These are phyloP conservation scores for Triplophysa siluroides DNA, from an alignment of 2,113 vertebrate genomes.

Conservation along the genomic window DNA sequence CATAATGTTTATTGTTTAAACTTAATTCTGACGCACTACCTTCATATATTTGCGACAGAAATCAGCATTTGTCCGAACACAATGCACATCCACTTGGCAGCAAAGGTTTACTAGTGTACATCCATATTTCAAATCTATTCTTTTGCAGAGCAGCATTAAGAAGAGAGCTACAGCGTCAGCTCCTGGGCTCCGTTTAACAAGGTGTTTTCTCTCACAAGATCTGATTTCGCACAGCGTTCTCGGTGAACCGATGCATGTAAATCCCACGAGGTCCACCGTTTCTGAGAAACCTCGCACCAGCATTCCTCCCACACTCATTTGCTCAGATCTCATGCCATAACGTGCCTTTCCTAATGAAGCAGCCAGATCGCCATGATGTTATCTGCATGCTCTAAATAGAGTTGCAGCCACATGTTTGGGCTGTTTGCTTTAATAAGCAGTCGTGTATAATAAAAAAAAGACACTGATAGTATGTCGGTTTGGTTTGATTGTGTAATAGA, in stretches of 20 bases:
- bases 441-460: neutral
- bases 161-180: neutral
- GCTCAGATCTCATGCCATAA: slow-evolving; percentile 28
- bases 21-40: neutral
- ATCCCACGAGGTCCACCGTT: slow-evolving; percentile 28
- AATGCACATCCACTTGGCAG: too few species aligned
- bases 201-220: slow-evolving; percentile 27
- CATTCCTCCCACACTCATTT: slow-evolving; percentile 31
- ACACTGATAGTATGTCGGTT: neutral
- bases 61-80: neutral
- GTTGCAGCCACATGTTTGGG: slow-evolving; percentile 4
- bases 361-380: neutral
- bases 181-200: slow-evolving; percentile 4
- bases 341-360: slow-evolving; percentile 14
- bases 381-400: slow-evolving; percentile 26
- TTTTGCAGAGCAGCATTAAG: neutral
- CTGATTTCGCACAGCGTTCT: slow-evolving; percentile 28
- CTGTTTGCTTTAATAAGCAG: slow-evolving; percentile 15
- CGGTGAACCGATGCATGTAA: slow-evolving; percentile 25
- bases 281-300: slow-evolving; percentile 30
- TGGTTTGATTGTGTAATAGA: neutral
- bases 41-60: neutral
- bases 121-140: too few species aligned
- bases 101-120: too few species aligned
- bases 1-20: neutral